Base-by-base conservation (phyloP, 2,888 invertebrate species). In the Lasioglossum oenotherae region DNA sequence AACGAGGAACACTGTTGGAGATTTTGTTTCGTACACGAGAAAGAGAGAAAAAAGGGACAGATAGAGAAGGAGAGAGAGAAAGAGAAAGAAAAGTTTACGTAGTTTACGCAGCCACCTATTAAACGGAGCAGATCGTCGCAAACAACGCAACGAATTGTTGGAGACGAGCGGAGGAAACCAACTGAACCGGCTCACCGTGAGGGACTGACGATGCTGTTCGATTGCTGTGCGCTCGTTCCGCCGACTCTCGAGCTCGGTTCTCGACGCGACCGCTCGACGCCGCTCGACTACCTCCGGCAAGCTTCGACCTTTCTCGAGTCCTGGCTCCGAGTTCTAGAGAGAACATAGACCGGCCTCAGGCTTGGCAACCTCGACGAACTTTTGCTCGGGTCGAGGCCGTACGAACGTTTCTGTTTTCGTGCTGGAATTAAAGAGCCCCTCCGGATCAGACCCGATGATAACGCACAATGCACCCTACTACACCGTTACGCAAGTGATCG, bases 351-450 rank as follows among this genome's bases (percentile, higher is more conserved):
- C 69, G 78, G 60, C 80, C 82, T 78, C 88, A 82, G 75, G 77
- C 87, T 86, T 87, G 85, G 85, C 90, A 92, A 89, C 92, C 92
- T 92, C 92, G 88, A 87, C 90, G 91, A 92, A 92, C 91, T 91
- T 89, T 90, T 88, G 89, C 87, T 87, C 90, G 89, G 92, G 92
- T 92, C 92, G 92, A 92, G 92, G 92, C 90, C 92, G 92, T 88
- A 82, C 82, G 83, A 86, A 57, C 85, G 86, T 89, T 85, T 87
- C 85, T 89, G 86, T 84, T 91, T 91, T 87, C 87, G 44, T 82
- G 82, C 80, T 86, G 82, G 86, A 79, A 86, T 86, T 86, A 82
- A 86, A 86, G 86, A 81, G 78, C 86, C 74, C 80, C 71, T 75
- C 57, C 69, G 86, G 86, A 81, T 86, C 81, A 64, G 57, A 57